phyloP scores from a whole-genome alignment of 2,888 invertebrate species.

The Gibbula magus region DNA sequence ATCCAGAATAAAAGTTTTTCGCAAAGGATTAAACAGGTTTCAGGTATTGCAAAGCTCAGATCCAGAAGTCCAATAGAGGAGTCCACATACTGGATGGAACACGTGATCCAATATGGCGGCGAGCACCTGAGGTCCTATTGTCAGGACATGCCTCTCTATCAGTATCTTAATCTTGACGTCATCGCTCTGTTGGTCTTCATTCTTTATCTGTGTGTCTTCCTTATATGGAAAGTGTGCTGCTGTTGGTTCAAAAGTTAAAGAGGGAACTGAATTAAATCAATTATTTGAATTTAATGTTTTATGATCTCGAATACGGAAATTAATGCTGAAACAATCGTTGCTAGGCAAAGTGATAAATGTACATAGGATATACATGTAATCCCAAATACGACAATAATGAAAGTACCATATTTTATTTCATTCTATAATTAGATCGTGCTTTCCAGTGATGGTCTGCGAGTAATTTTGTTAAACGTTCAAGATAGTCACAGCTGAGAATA shows the following conservation, averaged over 20 bases:
- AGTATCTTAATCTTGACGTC: constrained; percentile 55
- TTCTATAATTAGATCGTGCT: too few relatives aligned
- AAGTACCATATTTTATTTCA: too few relatives aligned
- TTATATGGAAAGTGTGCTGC: background rate
- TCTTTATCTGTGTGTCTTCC: background rate
- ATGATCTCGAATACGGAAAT: too few relatives aligned
- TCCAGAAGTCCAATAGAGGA: constrained; percentile 43
- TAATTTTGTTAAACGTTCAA: too few relatives aligned
- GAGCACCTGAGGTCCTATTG: constrained; percentile 49
- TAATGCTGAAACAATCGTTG: too few relatives aligned
- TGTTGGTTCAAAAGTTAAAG: background rate
- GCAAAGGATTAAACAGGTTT: constrained; percentile 39
- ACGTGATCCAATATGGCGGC: constrained; percentile 57
- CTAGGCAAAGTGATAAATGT: too few relatives aligned
- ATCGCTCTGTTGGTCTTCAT: constrained; percentile 29
- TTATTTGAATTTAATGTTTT: too few relatives aligned
- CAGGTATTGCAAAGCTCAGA: constrained; percentile 37
- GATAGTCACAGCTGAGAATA: too few relatives aligned
- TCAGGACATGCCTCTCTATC: constrained; percentile 51
- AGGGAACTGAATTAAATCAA: too few relatives aligned
- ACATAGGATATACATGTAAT: too few relatives aligned
- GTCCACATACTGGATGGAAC: constrained; percentile 59
- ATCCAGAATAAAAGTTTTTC: constrained; percentile 37
- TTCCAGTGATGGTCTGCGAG: too few relatives aligned
- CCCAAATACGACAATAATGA: too few relatives aligned